Conservation (phyloP, 2,797 vertebrate genomes). For the Poeciliopsis infans region DNA sequence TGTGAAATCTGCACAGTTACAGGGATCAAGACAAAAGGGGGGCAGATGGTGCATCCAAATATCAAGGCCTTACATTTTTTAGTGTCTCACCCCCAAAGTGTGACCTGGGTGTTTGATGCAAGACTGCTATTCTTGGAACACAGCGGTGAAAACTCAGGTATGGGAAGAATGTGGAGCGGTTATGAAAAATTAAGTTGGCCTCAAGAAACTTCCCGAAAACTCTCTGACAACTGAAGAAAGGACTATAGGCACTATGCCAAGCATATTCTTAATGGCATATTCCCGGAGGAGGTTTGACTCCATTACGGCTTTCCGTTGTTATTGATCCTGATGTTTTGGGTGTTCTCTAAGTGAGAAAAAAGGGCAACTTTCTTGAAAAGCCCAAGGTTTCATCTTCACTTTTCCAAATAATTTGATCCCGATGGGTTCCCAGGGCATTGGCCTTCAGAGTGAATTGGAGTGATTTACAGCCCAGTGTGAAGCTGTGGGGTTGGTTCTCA, state of each 20-base stretch:
- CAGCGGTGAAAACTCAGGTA: too few relatives aligned
- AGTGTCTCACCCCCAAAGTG: background rate
- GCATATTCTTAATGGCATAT: background rate
- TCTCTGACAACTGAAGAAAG: background rate
- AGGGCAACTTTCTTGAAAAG: background rate
- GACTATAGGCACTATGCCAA: background rate
- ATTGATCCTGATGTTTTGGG: background rate
- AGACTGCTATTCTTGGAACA: background rate
- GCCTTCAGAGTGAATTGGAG: background rate
- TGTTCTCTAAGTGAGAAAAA: background rate
- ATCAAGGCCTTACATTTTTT: background rate
- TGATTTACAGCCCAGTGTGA: background rate
- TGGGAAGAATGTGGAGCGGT: background rate
- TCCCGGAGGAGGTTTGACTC: background rate
- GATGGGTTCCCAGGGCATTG: background rate
- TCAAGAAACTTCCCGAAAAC: background rate
- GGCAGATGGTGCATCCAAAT: background rate
- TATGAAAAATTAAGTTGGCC: background rate
- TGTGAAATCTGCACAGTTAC: conserved; percentile 35
- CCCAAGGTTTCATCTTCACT: background rate
- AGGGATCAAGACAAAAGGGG: conserved; percentile 1
- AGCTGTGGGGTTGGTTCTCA: background rate
- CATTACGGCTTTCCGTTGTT: background rate
- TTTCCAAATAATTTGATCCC: background rate
- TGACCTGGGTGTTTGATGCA: background rate